Conservation (phyloP, 2,113 vertebrate genomes). For the Oreocharis arfaki region DNA sequence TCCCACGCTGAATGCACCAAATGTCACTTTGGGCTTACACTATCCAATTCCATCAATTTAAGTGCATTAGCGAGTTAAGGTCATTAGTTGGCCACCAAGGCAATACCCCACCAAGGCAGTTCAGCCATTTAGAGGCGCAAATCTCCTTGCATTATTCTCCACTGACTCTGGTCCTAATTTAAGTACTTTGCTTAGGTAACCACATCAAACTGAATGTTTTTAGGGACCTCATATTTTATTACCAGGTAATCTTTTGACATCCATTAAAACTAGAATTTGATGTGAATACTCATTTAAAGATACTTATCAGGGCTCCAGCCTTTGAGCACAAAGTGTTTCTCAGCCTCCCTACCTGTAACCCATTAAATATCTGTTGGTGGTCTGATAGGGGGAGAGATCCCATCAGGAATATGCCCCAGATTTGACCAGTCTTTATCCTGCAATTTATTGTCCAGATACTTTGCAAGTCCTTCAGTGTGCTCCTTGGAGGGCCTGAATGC, state of each 20-base stretch:
- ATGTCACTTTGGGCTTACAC: background rate
- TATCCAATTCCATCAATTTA: background rate
- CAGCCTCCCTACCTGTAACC: background rate
- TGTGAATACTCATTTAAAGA: background rate
- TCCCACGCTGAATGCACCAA: background rate
- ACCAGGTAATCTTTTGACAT: background rate
- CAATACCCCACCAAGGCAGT: background rate
- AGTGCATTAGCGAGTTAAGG: background rate
- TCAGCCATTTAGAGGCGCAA: background rate
- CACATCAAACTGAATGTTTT: background rate
- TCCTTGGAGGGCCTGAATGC: background rate
- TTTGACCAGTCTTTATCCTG: background rate
- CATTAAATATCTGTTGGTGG: background rate
- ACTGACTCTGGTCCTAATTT: background rate
- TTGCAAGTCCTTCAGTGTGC: background rate
- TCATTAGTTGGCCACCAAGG: background rate
- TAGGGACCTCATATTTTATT: background rate
- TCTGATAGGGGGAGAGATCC: background rate
- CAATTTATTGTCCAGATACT: background rate
- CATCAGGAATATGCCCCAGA: background rate
- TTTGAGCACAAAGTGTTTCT: background rate
- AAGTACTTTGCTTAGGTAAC: background rate
- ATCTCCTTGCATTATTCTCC: background rate
- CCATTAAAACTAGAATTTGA: background rate
- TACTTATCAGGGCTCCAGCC: background rate